phyloP scores from a whole-genome alignment of 2,113 vertebrate species.

The Girardinichthys multiradiatus region DNA sequence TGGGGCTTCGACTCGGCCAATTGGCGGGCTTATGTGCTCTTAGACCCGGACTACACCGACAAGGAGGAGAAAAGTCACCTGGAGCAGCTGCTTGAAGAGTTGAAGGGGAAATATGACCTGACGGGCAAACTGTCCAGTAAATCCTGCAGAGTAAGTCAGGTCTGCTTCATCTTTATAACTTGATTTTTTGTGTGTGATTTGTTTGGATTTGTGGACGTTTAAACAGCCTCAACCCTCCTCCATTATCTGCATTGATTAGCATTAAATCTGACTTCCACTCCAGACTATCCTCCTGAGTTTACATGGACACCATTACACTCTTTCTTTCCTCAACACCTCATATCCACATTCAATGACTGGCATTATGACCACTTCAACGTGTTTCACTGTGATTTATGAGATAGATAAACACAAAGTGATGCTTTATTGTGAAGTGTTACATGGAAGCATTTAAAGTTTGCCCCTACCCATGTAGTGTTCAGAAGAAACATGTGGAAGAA shows the following conservation, averaged over 20 bases:
- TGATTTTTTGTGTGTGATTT: background rate
- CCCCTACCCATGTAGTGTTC: too few species aligned
- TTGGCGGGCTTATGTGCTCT: constrained; percentile 96
- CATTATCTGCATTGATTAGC: constrained; percentile 30
- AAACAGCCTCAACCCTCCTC: constrained; percentile 8
- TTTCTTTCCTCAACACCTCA: constrained; percentile 15
- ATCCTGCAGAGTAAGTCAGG: constrained; percentile 88
- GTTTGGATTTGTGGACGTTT: constrained; percentile 21
- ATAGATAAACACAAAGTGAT: background rate
- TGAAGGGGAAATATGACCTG: constrained; percentile 94
- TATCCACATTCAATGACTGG: background rate
- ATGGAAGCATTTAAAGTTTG: too few species aligned
- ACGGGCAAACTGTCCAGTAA: constrained; percentile 89
- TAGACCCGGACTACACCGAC: constrained; percentile 93
- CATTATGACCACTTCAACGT: too few species aligned
- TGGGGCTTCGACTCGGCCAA: constrained; percentile 99
- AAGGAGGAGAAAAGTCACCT: constrained; percentile 91
- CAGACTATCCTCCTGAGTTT: constrained; percentile 14
- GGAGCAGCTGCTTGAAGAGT: constrained; percentile 89
- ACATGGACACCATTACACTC: constrained; percentile 15
- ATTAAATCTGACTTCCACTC: constrained; percentile 22
- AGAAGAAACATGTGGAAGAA: too few species aligned
- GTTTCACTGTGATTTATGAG: too few species aligned
- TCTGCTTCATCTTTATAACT: constrained; percentile 17
- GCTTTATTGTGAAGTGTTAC: background rate